Percentiles rank a stretch among this genome's conserved stretches.
Conservation (phyloP, 2,113 vertebrate genomes). For the Pontoporia blainvillei region DNA sequence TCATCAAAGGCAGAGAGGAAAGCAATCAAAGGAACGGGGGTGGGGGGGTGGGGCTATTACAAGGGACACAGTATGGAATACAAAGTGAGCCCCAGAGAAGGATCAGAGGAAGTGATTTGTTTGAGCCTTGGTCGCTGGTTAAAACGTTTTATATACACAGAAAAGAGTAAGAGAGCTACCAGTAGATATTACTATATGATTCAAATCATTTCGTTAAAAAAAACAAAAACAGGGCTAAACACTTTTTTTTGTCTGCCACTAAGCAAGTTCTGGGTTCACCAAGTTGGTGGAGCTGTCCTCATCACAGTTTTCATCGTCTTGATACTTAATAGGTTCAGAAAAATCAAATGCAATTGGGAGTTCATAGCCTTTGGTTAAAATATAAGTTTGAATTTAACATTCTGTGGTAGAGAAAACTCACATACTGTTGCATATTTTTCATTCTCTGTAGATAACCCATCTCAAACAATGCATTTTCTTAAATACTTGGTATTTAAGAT, state of each 20-base stretch:
- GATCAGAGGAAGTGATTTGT: background rate
- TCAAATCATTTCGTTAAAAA: background rate
- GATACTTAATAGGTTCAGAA: background rate
- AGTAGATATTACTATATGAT: background rate
- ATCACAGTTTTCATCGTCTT: background rate
- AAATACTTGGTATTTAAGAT: background rate
- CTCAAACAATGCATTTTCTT: background rate
- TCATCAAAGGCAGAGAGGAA: too few relatives aligned
- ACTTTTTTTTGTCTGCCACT: background rate
- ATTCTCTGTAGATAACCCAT: background rate
- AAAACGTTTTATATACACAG: background rate
- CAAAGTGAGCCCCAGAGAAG: background rate
- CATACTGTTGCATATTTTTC: background rate
- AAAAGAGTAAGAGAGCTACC: background rate
- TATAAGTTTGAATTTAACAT: background rate
- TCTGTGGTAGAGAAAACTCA: background rate
- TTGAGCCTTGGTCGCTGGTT: background rate
- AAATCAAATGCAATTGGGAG: background rate
- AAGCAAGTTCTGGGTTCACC: background rate
- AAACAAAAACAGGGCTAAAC: background rate
- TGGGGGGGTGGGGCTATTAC: too few relatives aligned
- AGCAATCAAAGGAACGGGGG: background rate
- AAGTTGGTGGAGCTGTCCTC: background rate
- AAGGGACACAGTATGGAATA: fast-evolving
- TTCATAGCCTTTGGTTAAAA: background rate